phyloP scores from a whole-genome alignment of 2,888 invertebrate species.

The Terebella lapidaria region DNA sequence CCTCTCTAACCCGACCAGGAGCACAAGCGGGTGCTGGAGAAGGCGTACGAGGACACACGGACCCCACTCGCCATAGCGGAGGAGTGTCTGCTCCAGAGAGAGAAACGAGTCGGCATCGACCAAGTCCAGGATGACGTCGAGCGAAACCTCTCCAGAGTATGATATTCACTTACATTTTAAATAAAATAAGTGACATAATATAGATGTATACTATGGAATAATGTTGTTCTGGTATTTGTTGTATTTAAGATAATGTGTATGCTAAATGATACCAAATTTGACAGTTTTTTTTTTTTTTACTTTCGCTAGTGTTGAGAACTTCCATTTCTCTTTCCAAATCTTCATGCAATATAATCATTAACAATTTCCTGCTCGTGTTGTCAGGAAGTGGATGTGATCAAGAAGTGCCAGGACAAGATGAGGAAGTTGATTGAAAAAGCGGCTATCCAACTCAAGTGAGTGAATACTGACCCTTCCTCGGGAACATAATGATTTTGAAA shows the following conservation, averaged over 20 bases:
- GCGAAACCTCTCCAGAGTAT: constrained; percentile 67
- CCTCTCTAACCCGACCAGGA: no score
- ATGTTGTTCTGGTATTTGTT: no score
- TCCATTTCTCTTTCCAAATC: no score
- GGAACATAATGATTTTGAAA: no score
- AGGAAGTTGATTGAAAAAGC: constrained; percentile 66
- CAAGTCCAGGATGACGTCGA: constrained; percentile 87
- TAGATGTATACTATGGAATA: no score
- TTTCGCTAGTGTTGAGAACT: no score
- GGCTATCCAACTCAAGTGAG: constrained; percentile 55
- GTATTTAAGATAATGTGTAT: no score
- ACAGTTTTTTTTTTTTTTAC: no score
- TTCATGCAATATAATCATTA: neutral
- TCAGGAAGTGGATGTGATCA: constrained; percentile 73
- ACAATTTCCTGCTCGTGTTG: neutral
- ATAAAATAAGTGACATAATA: no score
- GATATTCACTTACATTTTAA: neutral
- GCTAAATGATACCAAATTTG: no score
- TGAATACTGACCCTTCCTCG: no score
- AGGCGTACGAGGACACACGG: constrained; percentile 71
- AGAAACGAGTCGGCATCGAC: constrained; percentile 81
- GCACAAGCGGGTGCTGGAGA: constrained; percentile 59
- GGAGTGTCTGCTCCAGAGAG: constrained; percentile 87
- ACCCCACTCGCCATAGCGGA: constrained; percentile 86
- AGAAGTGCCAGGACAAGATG: constrained; percentile 73